Percentiles rank a stretch among this genome's conserved stretches.
Conservation (phyloP, 2,888 invertebrate species). For the Acleris literana region DNA sequence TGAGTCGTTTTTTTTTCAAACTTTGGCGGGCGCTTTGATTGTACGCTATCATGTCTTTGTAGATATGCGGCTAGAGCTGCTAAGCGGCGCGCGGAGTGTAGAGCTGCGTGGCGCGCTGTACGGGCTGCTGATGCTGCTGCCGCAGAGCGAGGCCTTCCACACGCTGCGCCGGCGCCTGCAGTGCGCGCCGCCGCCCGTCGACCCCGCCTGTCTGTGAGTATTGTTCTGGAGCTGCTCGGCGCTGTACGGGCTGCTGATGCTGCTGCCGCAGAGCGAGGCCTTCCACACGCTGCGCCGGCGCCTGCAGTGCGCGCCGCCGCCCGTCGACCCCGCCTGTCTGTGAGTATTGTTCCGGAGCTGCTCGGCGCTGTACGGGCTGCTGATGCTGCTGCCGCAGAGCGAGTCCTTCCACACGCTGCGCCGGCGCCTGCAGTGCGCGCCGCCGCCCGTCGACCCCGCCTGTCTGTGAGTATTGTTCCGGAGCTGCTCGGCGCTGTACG, state of each 20-base stretch:
- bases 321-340: slow-evolving; percentile 74
- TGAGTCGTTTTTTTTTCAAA: no score
- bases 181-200: slow-evolving; percentile 70
- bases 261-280: slow-evolving; percentile 98
- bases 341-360: no score
- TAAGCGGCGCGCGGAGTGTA: slow-evolving; percentile 88
- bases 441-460: slow-evolving; percentile 80
- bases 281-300: slow-evolving; percentile 93
- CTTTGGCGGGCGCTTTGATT: no score
- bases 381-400: slow-evolving; percentile 98
- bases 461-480: no score
- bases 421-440: slow-evolving; percentile 85
- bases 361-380: slow-evolving; percentile 96
- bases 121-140: slow-evolving; percentile 97
- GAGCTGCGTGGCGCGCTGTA: slow-evolving; percentile 94
- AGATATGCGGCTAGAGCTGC: slow-evolving; percentile 96
- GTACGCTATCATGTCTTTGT: slow-evolving; percentile 41
- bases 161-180: slow-evolving; percentile 90
- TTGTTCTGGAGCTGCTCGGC: slow-evolving; percentile 91
- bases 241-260: slow-evolving; percentile 98
- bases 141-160: slow-evolving; percentile 98
- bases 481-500: slow-evolving; percentile 96
- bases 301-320: slow-evolving; percentile 82
- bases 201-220: slow-evolving; percentile 80
- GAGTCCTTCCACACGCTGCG: slow-evolving; percentile 96